Conservation (phyloP, 2,888 invertebrate species). For the Syritta pipiens region DNA sequence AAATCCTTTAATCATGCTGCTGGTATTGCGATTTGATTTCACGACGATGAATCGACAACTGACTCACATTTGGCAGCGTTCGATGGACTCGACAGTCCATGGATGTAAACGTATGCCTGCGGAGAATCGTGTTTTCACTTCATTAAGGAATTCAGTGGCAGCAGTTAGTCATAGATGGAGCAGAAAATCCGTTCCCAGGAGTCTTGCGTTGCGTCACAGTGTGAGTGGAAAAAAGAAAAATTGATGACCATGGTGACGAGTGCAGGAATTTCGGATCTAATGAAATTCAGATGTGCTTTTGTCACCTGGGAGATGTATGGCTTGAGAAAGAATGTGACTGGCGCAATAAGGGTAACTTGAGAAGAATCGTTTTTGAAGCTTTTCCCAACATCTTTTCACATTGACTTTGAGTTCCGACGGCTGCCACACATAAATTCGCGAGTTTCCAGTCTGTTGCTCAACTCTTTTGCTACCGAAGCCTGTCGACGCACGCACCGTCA, state of each 20-base stretch:
- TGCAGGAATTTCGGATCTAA: too few relatives aligned
- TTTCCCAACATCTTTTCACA: too few relatives aligned
- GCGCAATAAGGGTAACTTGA: too few relatives aligned
- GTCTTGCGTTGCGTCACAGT: not conserved
- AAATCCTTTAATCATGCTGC: constrained; percentile 36
- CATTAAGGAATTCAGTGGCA: constrained; percentile 20
- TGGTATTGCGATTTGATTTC: constrained; percentile 26
- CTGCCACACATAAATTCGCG: too few relatives aligned
- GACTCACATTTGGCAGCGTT: constrained; percentile 15
- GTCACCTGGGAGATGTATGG: too few relatives aligned
- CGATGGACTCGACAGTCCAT: not conserved
- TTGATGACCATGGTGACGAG: too few relatives aligned
- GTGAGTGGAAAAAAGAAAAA: not conserved
- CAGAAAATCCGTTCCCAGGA: constrained; percentile 25
- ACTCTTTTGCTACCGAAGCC: constrained; percentile 4
- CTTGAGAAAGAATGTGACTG: too few relatives aligned
- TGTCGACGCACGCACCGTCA: too few relatives aligned
- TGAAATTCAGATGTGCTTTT: too few relatives aligned
- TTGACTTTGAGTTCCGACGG: too few relatives aligned
- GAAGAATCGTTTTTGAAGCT: too few relatives aligned
- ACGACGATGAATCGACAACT: too few relatives aligned
- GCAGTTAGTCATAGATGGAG: not conserved
- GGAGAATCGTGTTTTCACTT: constrained; percentile 42
- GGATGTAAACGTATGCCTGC: constrained; percentile 27
- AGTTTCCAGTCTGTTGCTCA: not conserved